Percentiles rank a stretch among this genome's conserved stretches.
These are phyloP conservation scores for Datnioides undecimradiatus DNA, from an alignment of 2,113 vertebrate species.

Conservation along the genomic window DNA sequence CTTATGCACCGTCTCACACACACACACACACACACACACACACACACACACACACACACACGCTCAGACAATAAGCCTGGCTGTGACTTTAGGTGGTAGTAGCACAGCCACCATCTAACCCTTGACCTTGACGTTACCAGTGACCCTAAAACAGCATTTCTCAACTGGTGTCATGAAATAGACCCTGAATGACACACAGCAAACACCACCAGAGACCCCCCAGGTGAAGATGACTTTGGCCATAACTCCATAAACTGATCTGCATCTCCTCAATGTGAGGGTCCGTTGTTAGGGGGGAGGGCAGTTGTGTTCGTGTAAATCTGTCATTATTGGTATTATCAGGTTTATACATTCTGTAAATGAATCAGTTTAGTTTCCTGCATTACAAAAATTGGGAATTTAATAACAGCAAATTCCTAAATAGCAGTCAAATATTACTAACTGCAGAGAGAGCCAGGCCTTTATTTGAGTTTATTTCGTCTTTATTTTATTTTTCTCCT, in stretches of 20 bases:
- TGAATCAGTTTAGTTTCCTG: no score
- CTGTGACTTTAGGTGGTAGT: neutral
- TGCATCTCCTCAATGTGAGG: neutral
- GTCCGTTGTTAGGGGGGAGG: neutral
- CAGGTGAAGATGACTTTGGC: neutral
- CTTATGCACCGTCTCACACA: slow-evolving; percentile 47
- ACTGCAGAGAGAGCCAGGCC: no score
- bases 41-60: neutral
- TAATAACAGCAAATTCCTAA: no score
- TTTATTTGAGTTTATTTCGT: no score
- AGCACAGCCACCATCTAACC: slow-evolving; percentile 28
- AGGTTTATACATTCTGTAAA: no score
- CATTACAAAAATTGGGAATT: no score
- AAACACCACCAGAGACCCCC: neutral
- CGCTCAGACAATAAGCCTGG: slow-evolving; percentile 4
- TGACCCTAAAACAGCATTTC: neutral
- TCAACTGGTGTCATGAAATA: neutral
- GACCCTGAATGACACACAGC: neutral
- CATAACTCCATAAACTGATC: neutral
- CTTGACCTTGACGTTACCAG: slow-evolving; percentile 29
- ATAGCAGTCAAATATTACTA: no score
- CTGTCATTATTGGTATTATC: no score
- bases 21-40: slow-evolving; percentile 3
- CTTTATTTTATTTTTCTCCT: no score
- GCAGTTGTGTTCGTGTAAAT: neutral